Evolutionary conservation across 2,113 vertebrate species (phyloP), one percentile per base, ranked within the genome.

Genomic region (Anser cygnoides): DNA sequence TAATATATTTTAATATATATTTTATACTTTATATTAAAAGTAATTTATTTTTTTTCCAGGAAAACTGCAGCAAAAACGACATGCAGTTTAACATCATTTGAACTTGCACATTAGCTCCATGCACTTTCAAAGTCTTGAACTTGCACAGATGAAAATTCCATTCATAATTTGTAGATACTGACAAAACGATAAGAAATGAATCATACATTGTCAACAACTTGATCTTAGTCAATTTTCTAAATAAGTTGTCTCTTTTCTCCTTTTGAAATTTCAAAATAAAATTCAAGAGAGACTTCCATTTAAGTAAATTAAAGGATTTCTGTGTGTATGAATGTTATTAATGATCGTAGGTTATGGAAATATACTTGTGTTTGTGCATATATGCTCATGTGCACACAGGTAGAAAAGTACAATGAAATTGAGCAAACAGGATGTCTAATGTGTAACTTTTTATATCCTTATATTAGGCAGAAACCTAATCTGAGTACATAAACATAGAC

Each of bases 321-420:
- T 67, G 13, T 57, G 3, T 21, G 1, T 46, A 57, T 46, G 5
- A 61, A 72, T 46, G 11, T 22, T 63, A 74, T 81, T 71, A 63
- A 44, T 75, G 12, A 5, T 82, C 10, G 10, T 71, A 16, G 29
- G 29, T 58, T 5, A 57, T 23, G 13, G 35, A 80, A 84, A 35
- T 7, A 43, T 37, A 50, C 52, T 35, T 35, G 26, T 29, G 0
- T 5, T 76, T 88, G 52, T 80, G 17, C 8, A 15, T 3, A n/a
- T 57, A 19, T 28, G 15, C 2, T 89, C 6, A 63, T 65, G 35
- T 3, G n/a, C 4, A 26, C 4, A 20, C 10, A 29, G 1, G 2
- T 33, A 23, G 58, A 88, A 79, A 35, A 6, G 3, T 19, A 50
- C 7, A 88, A 80, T 26, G 1, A 44, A 37, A 63, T 35, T 16